Evolutionary conservation across 2,888 invertebrate genomes (phyloP).

Genomic region (Ectemnius continuus): DNA sequence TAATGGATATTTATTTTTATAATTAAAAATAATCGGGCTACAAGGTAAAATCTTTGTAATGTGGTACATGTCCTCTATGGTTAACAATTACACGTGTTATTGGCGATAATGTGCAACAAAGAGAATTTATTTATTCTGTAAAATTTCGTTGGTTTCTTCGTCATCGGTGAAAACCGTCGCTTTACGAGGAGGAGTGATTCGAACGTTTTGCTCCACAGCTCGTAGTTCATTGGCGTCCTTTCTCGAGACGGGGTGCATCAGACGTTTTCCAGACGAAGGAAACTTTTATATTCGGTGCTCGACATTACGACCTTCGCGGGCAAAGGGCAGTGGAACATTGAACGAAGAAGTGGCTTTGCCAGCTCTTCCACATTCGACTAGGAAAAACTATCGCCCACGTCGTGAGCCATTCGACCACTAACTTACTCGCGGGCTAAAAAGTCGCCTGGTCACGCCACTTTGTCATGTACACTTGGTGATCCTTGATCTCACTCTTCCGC

Average conservation of each 20-base stretch:
- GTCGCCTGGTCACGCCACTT: conserved; percentile 27
- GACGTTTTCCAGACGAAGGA: conserved; percentile 48
- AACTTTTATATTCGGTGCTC: conserved; percentile 31
- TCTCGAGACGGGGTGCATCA: background rate
- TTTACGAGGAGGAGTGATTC: conserved; percentile 38
- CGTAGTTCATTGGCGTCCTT: conserved; percentile 36
- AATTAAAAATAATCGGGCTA: no score
- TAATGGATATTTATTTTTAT: no score
- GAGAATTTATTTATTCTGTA: no score
- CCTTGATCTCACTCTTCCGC: background rate
- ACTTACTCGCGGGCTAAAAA: conserved; percentile 24
- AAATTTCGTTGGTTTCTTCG: no score
- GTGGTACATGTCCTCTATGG: no score
- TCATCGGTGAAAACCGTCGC: conserved; percentile 6
- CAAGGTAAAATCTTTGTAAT: no score
- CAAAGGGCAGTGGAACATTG: conserved; percentile 34
- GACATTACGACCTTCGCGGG: conserved; percentile 34
- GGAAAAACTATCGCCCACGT: conserved; percentile 34
- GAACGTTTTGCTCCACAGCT: conserved; percentile 30
- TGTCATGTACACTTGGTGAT: conserved; percentile 18
- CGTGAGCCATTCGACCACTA: conserved; percentile 13
- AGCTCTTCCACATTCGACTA: conserved; percentile 22
- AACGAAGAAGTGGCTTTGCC: conserved; percentile 18
- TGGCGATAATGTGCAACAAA: no score
- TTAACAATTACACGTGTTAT: no score